phyloP scores from a whole-genome alignment of 2,113 vertebrate species.

The Agelaius tricolor region DNA sequence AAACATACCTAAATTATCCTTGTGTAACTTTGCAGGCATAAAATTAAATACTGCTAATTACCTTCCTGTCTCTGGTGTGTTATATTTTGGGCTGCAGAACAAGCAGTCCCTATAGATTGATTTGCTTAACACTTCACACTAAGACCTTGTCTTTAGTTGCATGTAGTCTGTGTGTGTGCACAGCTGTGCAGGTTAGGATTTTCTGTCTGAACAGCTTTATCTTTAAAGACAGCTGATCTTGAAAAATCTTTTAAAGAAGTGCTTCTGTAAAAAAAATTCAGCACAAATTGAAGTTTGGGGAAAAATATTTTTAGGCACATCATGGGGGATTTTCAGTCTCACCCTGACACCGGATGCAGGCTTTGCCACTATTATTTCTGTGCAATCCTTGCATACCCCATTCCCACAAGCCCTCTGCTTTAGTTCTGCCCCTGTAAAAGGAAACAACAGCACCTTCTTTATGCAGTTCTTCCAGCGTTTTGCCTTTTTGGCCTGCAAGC shows the following conservation, averaged over 20 bases:
- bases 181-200: background rate
- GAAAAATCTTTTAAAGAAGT: background rate
- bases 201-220: background rate
- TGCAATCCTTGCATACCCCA: background rate
- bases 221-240: background rate
- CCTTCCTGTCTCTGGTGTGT: background rate
- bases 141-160: background rate
- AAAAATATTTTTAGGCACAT: background rate
- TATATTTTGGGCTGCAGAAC: background rate
- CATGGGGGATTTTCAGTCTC: background rate
- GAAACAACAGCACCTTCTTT: background rate
- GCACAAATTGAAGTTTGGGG: background rate
- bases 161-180: background rate
- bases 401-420: background rate
- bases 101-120: background rate
- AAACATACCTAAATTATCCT: background rate
- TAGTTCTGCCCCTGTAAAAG: background rate
- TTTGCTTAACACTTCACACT: background rate
- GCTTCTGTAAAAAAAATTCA: background rate
- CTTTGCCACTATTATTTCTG: background rate
- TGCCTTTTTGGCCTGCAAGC: background rate
- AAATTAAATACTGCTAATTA: background rate
- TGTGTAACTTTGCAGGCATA: background rate
- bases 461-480: background rate
- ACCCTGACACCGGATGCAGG: background rate